Evolutionary conservation across 2,888 invertebrate genomes (phyloP).

Genomic region (Ceriagrion tenellum): DNA sequence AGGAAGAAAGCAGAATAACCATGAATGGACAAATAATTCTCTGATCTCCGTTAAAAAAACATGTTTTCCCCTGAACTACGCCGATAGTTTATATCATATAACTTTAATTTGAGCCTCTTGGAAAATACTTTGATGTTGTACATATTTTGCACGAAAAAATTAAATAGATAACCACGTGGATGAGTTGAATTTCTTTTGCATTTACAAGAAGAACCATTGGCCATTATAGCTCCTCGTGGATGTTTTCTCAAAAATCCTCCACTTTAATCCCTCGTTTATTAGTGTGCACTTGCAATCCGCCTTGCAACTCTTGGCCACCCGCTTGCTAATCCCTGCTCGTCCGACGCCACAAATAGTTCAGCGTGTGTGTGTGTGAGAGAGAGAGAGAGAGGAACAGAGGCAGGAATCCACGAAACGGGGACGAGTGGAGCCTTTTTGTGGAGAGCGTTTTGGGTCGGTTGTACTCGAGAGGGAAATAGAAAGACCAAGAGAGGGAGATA

Average conservation of each 20-base stretch:
- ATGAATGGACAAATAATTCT: no score
- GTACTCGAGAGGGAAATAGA: not conserved
- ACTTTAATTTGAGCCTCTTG: no score
- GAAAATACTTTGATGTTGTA: no score
- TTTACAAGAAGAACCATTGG: not conserved
- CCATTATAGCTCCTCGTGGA: not conserved
- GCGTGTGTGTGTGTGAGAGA: not conserved
- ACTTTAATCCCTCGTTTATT: not conserved
- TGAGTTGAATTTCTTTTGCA: not conserved
- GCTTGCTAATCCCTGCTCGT: not conserved
- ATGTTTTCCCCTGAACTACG: no score
- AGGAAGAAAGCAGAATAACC: no score
- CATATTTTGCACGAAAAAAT: no score
- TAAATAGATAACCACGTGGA: no score
- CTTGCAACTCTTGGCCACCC: not conserved
- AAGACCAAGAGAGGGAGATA: not conserved
- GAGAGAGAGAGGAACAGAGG: no score
- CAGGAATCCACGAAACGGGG: no score
- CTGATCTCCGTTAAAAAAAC: no score
- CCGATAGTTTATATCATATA: no score
- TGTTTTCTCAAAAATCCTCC: not conserved
- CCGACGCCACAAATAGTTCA: not conserved
- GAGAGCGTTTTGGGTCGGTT: not conserved
- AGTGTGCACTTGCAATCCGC: not conserved
- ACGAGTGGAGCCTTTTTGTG: not conserved